phyloP scores from a whole-genome alignment of 2,888 invertebrate species.

The Tenodera sinensis region DNA sequence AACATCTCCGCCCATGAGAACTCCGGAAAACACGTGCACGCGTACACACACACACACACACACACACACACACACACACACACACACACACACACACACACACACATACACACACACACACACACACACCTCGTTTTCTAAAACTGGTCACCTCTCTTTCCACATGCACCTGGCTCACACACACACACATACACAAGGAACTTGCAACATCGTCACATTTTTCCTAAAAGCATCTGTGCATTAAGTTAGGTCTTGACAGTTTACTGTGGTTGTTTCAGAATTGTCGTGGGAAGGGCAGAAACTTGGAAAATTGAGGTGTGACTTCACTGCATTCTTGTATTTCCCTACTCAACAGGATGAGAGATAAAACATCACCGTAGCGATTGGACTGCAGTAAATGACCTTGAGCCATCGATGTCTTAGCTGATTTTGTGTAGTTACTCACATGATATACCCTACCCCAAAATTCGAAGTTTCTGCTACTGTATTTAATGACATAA shows the following conservation, averaged over 20 bases:
- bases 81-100: neutral
- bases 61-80: too few relatives aligned
- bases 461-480: too few relatives aligned
- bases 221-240: neutral
- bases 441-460: too few relatives aligned
- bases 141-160: neutral
- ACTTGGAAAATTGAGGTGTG: neutral
- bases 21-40: neutral
- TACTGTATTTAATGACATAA: too few relatives aligned
- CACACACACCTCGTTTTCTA: neutral
- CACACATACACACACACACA: neutral
- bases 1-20: slow-evolving; percentile 9
- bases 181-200: neutral
- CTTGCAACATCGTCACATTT: neutral
- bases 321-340: neutral
- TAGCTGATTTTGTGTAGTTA: neutral
- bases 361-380: neutral
- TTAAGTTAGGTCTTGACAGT: neutral
- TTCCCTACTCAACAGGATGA: neutral
- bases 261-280: neutral
- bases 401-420: neutral
- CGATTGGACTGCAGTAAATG: neutral
- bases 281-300: neutral
- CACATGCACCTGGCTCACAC: neutral
- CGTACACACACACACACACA: neutral